Conservation (phyloP, 2,797 vertebrate species). For the Acrossocheilus fasciatus region DNA sequence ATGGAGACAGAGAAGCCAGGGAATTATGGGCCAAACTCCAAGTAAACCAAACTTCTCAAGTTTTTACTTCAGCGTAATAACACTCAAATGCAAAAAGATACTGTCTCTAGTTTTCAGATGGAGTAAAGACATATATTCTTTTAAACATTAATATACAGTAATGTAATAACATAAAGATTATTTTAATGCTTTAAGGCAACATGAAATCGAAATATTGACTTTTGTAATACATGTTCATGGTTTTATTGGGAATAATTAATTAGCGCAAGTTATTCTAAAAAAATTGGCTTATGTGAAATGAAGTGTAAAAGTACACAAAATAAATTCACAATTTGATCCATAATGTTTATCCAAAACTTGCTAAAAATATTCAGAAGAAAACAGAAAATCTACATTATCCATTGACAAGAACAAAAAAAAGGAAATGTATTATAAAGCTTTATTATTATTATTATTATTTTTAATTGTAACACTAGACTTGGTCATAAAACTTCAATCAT, state of each 20-base stretch:
- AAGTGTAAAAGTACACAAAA: neutral
- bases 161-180: too few species aligned
- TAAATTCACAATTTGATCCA: neutral
- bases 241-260: too few species aligned
- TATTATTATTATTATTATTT: too few species aligned
- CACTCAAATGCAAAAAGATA: slow-evolving; percentile 2
- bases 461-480: neutral
- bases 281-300: neutral
- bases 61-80: neutral
- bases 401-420: neutral
- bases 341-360: neutral
- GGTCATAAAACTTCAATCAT: neutral
- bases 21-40: slow-evolving; percentile 93
- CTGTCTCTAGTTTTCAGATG: neutral
- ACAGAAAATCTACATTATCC: neutral
- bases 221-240: too few species aligned
- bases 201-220: neutral
- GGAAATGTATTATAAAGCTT: neutral
- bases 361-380: neutral
- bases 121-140: neutral
- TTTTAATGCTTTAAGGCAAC: neutral
- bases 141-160: too few species aligned
- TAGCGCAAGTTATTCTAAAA: neutral
- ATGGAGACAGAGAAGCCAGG: slow-evolving; percentile 87
- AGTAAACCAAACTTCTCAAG: slow-evolving; percentile 71